phyloP scores from a whole-genome alignment of 92 coral and sea anemone species.

The Nematostella vectensis region DNA sequence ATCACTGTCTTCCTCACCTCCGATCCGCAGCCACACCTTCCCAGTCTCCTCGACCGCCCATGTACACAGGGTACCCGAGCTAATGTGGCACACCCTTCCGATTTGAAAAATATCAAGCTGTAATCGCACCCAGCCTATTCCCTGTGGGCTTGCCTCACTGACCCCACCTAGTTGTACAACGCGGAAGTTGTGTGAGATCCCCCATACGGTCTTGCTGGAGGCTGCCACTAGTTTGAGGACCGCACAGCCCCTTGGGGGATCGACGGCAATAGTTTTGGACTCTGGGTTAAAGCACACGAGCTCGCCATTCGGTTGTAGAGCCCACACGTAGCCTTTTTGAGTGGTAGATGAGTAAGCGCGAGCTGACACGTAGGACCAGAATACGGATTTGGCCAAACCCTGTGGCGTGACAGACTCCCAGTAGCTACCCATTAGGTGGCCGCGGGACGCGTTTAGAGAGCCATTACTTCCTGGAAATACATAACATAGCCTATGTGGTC shows the following conservation, averaged over 20 bases:
- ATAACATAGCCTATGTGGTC: too few species aligned
- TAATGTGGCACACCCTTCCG: constrained; percentile 71
- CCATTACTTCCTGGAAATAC: constrained; percentile 31
- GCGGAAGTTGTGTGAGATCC: constrained; percentile 57
- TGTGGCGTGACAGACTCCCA: constrained; percentile 79
- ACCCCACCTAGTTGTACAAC: constrained; percentile 66
- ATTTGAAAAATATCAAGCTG: constrained; percentile 52
- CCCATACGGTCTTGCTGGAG: constrained; percentile 77
- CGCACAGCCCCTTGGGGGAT: constrained; percentile 38
- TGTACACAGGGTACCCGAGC: constrained; percentile 83
- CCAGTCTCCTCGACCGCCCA: constrained; percentile 94
- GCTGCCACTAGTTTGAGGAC: constrained; percentile 66
- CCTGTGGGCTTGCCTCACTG: constrained; percentile 75
- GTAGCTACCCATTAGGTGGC: constrained; percentile 79
- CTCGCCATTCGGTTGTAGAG: constrained; percentile 93
- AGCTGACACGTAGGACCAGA: constrained; percentile 81
- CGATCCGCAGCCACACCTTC: constrained; percentile 78
- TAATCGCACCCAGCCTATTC: constrained; percentile 68
- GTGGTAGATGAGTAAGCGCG: constrained; percentile 41
- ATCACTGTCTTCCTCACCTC: constrained; percentile 55
- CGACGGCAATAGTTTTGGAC: constrained; percentile 51
- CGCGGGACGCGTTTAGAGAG: constrained; percentile 83
- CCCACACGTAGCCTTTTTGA: constrained; percentile 71
- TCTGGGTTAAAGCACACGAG: constrained; percentile 79
- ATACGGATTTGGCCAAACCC: constrained; percentile 83